phyloP scores from a whole-genome alignment of 2,797 vertebrate genomes.

The Vespertilio murinus region DNA sequence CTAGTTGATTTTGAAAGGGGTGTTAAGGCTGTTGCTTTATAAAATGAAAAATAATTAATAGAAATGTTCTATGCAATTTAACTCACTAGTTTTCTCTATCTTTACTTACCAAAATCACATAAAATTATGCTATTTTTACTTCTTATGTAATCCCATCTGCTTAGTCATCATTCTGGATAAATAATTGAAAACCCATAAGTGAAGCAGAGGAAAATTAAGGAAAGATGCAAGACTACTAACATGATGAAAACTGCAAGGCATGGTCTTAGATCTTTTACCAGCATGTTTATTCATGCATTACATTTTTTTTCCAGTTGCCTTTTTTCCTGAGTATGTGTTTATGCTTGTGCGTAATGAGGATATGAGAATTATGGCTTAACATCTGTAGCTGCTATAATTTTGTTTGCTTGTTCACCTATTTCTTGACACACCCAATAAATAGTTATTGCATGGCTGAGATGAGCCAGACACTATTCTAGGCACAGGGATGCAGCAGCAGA shows the following conservation, averaged over 20 bases:
- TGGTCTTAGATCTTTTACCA: background rate
- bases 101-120: background rate
- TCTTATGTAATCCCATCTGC: background rate
- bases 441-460: background rate
- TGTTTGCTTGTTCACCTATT: background rate
- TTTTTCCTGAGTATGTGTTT: slow-evolving; percentile 40
- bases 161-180: background rate
- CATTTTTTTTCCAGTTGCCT: background rate
- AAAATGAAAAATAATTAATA: slow-evolving; percentile 27
- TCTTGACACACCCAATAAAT: slow-evolving; percentile 20
- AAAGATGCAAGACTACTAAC: background rate
- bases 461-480: background rate
- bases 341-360: background rate
- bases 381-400: slow-evolving; percentile 12
- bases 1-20: background rate
- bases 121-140: slow-evolving; percentile 27
- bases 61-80: background rate
- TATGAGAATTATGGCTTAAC: slow-evolving; percentile 1
- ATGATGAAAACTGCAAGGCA: background rate
- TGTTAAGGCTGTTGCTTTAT: background rate
- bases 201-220: background rate
- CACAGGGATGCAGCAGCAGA: background rate
- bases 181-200: background rate
- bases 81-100: background rate
- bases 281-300: slow-evolving; percentile 21